phyloP scores from a whole-genome alignment of 2,888 invertebrate species.

The Melinaea marsaeus region DNA sequence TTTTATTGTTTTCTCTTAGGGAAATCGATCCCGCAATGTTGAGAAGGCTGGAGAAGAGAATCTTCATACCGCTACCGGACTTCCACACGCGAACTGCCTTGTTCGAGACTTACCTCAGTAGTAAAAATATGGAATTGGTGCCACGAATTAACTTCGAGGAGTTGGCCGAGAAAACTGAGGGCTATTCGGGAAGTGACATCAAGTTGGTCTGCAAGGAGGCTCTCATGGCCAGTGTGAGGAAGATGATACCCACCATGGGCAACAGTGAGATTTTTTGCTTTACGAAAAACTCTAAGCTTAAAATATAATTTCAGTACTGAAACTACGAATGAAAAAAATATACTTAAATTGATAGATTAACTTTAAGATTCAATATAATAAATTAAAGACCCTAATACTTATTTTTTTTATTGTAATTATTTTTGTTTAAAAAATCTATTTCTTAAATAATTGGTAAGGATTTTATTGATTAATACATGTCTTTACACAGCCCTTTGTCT shows the following conservation, averaged over 20 bases:
- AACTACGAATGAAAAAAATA: too few species aligned
- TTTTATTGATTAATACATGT: too few species aligned
- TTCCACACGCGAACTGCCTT: conserved; percentile 81
- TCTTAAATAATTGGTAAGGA: too few species aligned
- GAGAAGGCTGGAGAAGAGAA: conserved; percentile 91
- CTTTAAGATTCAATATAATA: too few species aligned
- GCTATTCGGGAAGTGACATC: conserved; percentile 94
- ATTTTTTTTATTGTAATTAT: too few species aligned
- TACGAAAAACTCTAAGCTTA: neutral
- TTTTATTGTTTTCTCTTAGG: conserved; percentile 64
- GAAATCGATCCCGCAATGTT: conserved; percentile 93
- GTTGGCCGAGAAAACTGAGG: conserved; percentile 79
- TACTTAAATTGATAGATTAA: too few species aligned
- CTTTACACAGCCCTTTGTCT: too few species aligned
- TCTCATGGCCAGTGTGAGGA: conserved; percentile 87
- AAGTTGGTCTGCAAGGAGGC: conserved; percentile 93
- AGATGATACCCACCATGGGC: conserved; percentile 66
- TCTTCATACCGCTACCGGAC: conserved; percentile 88
- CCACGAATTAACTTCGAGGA: conserved; percentile 60
- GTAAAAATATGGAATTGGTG: conserved; percentile 68
- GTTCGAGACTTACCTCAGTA: conserved; percentile 79
- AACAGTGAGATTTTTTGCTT: conserved; percentile 29
- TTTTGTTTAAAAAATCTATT: too few species aligned
- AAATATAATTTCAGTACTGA: neutral
- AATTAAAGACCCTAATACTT: too few species aligned